Percentiles rank a stretch among this genome's conserved stretches.
phyloP scores from a whole-genome alignment of 1,140 invertebrate genomes.

The Luehdorfia chinensis region DNA sequence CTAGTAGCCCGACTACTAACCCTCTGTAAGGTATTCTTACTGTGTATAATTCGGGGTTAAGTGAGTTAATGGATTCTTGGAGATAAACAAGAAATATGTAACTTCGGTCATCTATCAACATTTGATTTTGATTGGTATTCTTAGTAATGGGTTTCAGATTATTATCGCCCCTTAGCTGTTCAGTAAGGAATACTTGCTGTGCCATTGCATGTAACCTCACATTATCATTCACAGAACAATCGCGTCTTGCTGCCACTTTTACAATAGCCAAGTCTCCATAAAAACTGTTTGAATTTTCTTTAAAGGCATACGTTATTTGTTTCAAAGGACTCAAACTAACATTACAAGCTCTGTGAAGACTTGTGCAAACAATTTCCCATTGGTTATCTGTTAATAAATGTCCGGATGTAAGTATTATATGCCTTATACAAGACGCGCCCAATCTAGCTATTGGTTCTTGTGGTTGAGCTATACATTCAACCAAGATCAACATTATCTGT shows the following conservation, averaged over 20 bases:
- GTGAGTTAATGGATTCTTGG: conserved; percentile 82
- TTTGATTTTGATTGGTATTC: conserved; percentile 57
- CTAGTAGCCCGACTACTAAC: conserved; percentile 90
- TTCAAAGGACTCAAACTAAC: conserved; percentile 90
- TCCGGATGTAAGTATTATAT: conserved; percentile 90
- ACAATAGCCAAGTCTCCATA: conserved; percentile 95
- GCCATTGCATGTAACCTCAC: conserved; percentile 90
- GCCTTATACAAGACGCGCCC: conserved; percentile 95
- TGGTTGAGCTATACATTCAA: conserved; percentile 93
- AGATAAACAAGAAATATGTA: conserved; percentile 95
- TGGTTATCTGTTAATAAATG: conserved; percentile 86
- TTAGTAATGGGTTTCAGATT: conserved; percentile 57
- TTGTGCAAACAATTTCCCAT: conserved; percentile 90
- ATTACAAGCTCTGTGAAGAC: conserved; percentile 88
- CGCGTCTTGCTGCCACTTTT: conserved; percentile 92
- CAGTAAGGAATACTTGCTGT: conserved; percentile 86
- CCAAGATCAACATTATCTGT: conserved; percentile 90
- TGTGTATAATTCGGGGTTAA: conserved; percentile 88
- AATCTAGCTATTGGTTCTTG: conserved; percentile 91
- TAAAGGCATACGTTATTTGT: conserved; percentile 91
- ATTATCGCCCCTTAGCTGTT: conserved; percentile 67
- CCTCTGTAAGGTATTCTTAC: conserved; percentile 91
- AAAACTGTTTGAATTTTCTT: conserved; percentile 93
- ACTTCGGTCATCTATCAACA: conserved; percentile 85
- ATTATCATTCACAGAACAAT: conserved; percentile 89